Conservation (phyloP, 2,797 vertebrate species). For the Arnoldichthys spilopterus region DNA sequence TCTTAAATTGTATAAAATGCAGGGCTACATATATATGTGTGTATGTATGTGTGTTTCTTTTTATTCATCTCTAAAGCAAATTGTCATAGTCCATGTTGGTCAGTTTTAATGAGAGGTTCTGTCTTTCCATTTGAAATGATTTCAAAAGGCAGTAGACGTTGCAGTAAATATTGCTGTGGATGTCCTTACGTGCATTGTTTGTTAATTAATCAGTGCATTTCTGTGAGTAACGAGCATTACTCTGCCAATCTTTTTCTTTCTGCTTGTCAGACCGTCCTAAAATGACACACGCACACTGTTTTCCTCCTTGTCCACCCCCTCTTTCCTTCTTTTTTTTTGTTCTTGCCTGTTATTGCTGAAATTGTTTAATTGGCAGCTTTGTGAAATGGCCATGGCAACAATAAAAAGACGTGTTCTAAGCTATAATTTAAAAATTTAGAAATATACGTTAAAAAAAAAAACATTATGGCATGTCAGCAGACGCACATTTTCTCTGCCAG, state of each 20-base stretch:
- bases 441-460: background rate
- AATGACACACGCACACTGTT: slow-evolving; percentile 40
- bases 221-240: slow-evolving; percentile 30
- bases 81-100: slow-evolving; percentile 49
- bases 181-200: slow-evolving; percentile 24
- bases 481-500: slow-evolving; percentile 5
- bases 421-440: background rate
- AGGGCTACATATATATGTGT: slow-evolving; percentile 16
- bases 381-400: slow-evolving; percentile 10
- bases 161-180: slow-evolving; percentile 15
- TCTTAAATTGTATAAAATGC: background rate
- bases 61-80: slow-evolving; percentile 46
- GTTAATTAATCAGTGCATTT: slow-evolving; percentile 38
- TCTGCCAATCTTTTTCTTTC: slow-evolving; percentile 14
- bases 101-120: slow-evolving; percentile 57
- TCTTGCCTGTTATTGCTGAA: slow-evolving; percentile 23
- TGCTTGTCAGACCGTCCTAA: slow-evolving; percentile 21
- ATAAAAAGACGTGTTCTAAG: background rate
- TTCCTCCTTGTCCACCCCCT: background rate
- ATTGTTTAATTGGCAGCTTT: slow-evolving; percentile 34
- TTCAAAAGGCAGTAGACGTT: slow-evolving; percentile 48
- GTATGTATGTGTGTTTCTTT: slow-evolving; percentile 13
- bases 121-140: slow-evolving; percentile 43
- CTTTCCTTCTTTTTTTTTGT: background rate
- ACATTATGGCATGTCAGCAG: slow-evolving; percentile 12